Conservation (phyloP, 2,888 invertebrate genomes). For the Eilema sororculum region DNA sequence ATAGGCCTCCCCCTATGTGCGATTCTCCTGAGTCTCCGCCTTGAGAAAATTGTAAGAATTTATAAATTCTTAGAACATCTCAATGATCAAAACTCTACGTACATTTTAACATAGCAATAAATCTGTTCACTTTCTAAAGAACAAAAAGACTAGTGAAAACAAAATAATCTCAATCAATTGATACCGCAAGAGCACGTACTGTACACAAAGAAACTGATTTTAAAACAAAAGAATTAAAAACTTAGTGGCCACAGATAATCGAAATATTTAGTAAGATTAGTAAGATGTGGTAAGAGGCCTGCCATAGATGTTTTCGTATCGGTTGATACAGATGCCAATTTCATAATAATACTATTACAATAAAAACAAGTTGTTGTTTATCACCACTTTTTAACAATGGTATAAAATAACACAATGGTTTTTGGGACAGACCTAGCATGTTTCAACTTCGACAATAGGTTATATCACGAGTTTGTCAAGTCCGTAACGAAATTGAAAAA, state of each 20-base stretch:
- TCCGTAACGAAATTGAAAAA: neutral
- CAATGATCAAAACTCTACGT: neutral
- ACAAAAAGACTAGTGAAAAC: neutral
- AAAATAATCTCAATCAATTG: conserved; percentile 6
- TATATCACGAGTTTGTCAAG: conserved; percentile 2
- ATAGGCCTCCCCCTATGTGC: too few species aligned
- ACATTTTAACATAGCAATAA: neutral
- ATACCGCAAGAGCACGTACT: conserved; percentile 8
- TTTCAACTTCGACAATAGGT: conserved; percentile 4
- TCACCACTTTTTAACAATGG: neutral
- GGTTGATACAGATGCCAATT: conserved; percentile 12
- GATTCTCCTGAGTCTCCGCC: too few species aligned
- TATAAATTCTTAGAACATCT: too few species aligned
- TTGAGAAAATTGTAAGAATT: too few species aligned
- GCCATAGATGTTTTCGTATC: conserved; percentile 22
- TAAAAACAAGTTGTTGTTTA: conserved; percentile 3
- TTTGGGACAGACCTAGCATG: neutral
- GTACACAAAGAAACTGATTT: conserved; percentile 9
- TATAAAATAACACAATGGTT: neutral
- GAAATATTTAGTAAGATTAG: neutral
- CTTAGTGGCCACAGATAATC: neutral
- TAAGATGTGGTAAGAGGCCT: neutral
- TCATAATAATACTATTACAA: conserved; percentile 22
- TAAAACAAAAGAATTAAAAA: conserved; percentile 40
- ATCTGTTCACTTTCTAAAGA: conserved; percentile 1